Base-by-base conservation (phyloP, 2,797 vertebrate genomes). In the Pelochelys cantorii region DNA sequence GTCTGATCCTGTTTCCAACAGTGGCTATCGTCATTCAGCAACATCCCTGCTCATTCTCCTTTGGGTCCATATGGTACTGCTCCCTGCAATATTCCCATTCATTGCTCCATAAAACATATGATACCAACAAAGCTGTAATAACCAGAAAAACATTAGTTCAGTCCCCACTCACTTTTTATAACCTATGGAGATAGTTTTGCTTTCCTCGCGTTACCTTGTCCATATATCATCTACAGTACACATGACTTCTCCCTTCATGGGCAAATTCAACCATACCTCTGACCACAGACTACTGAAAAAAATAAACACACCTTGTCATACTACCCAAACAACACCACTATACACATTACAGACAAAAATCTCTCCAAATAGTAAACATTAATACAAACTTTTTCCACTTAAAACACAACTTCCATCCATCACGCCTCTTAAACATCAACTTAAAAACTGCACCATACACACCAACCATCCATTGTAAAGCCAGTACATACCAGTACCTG, bases 131-230 rank as follows among this genome's bases (percentile, higher is more conserved):
- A 87, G 91, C 48, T 27, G 5, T 31, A 92, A 22, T 31, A 84
- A 82, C n/a, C 37, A 91, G 68, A 82, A 93, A 92, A 87, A 48
- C 13, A 25, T 23, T 52, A 42, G 12, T 27, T 77, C 42, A 29
- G n/a, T 48, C 42, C 74, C 42, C 42, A 77, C 7, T 12, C 37
- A 77, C 25, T 77, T 77, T 42, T 71, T 71, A n/a, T 2, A 29
- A 2, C 3, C 78, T 84, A 29, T 18, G 55, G 84, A 25, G 17
- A 71, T 34, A 3, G 17, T 54, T 65, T 89, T 65, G 29, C 48
- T 88, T 77, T 92, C 86, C 8, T 7, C 0, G 0, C 0, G 0
- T 52, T 65, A 34, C n/a, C 48, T 85, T 54, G 15, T 81, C 77
- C 25, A 22, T 37, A 22, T 20, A 71, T 5, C 85, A 91, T 56